Evolutionary conservation across 2,888 invertebrate species (phyloP).

Genomic region (Lucinisca nassula): DNA sequence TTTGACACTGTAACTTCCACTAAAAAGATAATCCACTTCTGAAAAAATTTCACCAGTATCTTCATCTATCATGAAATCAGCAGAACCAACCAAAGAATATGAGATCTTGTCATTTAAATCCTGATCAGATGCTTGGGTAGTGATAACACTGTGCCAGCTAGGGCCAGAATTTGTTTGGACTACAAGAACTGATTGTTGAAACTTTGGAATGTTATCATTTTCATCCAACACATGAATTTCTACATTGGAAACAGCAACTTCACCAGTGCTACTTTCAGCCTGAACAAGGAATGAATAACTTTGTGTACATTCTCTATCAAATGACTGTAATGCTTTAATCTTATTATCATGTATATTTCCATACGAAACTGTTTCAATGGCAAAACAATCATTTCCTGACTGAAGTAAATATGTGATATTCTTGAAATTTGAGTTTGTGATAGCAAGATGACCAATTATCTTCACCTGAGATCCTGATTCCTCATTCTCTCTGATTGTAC

Average conservation of each 20-base stretch:
- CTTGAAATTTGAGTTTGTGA: conserved; percentile 22
- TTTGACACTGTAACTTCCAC: conserved; percentile 51
- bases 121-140: conserved; percentile 61
- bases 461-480: conserved; percentile 56
- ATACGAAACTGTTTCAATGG: conserved; percentile 45
- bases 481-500: conserved; percentile 70
- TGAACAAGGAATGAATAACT: conserved; percentile 92
- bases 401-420: conserved; percentile 58
- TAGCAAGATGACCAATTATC: conserved; percentile 62
- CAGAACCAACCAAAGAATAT: conserved; percentile 56
- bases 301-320: conserved; percentile 94
- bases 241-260: conserved; percentile 49
- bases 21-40: conserved; percentile 51
- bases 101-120: conserved; percentile 66
- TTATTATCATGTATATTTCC: conserved; percentile 55
- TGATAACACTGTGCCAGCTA: conserved; percentile 89
- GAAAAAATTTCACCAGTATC: conserved; percentile 63
- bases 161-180: conserved; percentile 99
- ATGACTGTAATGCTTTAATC: conserved; percentile 89
- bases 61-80: conserved; percentile 62
- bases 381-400: conserved; percentile 38
- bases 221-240: conserved; percentile 92
- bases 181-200: conserved; percentile 93
- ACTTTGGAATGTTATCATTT: conserved; percentile 99
- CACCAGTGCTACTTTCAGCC: conserved; percentile 58